These are phyloP conservation scores for Sebastes kiyomatsui DNA, from an alignment of 2,797 vertebrate species.

Conservation along the genomic window DNA sequence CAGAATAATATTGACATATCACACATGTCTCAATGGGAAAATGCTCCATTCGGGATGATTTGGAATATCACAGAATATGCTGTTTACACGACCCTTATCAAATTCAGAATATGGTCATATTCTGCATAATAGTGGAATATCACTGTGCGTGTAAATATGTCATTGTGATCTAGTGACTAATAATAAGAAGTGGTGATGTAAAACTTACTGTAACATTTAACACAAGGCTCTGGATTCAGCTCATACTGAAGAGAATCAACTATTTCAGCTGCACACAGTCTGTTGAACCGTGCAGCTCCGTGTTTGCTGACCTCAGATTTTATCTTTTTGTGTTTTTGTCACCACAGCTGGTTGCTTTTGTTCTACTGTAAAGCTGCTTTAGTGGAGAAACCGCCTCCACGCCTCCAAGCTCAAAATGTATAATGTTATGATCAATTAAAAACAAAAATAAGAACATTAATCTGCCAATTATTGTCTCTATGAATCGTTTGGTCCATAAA, in stretches of 20 bases:
- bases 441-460: neutral
- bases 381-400: neutral
- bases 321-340: neutral
- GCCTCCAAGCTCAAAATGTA: neutral
- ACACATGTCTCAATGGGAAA: too few species aligned
- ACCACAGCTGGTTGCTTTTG: neutral
- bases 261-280: neutral
- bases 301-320: constrained; percentile 2
- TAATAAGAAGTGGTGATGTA: neutral
- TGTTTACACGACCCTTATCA: too few species aligned
- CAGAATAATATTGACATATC: too few species aligned
- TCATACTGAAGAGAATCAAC: neutral
- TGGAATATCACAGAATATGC: too few species aligned
- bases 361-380: neutral
- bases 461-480: neutral
- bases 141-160: too few species aligned
- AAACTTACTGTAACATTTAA: neutral
- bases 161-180: neutral
- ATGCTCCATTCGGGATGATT: too few species aligned
- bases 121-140: too few species aligned
- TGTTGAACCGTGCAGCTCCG: neutral
- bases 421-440: neutral
- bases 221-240: neutral
- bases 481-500: neutral
- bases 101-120: too few species aligned